Conservation (phyloP, 2,888 invertebrate species). For the Ganaspis brasiliensis region DNA sequence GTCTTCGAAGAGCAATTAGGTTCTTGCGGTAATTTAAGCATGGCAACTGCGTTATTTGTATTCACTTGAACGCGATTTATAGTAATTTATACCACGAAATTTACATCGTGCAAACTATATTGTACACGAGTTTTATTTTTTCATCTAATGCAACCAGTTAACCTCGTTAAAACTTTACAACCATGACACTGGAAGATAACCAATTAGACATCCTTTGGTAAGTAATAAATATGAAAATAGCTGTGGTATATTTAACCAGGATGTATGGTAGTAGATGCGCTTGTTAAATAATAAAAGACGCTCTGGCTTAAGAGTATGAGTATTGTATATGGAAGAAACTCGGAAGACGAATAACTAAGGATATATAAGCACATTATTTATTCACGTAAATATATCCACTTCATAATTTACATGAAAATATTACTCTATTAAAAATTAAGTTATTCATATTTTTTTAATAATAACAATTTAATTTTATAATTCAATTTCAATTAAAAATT, state of each 20-base stretch:
- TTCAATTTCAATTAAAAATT: neutral
- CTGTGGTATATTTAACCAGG: slow-evolving; percentile 24
- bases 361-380: neutral
- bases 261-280: slow-evolving; percentile 28
- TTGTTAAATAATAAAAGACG: slow-evolving; percentile 32
- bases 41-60: slow-evolving; percentile 24
- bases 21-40: slow-evolving; percentile 29
- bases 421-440: neutral
- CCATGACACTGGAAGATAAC: slow-evolving; percentile 28
- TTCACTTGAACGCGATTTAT: slow-evolving; percentile 31
- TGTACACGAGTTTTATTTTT: slow-evolving; percentile 11
- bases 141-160: slow-evolving; percentile 11
- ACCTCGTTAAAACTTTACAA: slow-evolving; percentile 30
- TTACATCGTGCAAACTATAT: slow-evolving; percentile 17
- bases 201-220: slow-evolving; percentile 38
- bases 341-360: slow-evolving; percentile 13
- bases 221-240: slow-evolving; percentile 28
- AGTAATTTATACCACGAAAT: slow-evolving; percentile 32
- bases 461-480: too few species aligned
- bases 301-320: neutral
- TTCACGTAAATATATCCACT: slow-evolving; percentile 1
- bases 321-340: neutral
- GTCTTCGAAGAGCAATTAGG: slow-evolving; percentile 14
- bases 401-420: neutral
- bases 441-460: too few species aligned